A percentile compares a stretch with the other conserved stretches of the same genome.
These are phyloP conservation scores for Bugulina stolonifera DNA, from an alignment of 2,888 invertebrate genomes.

Conservation along the genomic window DNA sequence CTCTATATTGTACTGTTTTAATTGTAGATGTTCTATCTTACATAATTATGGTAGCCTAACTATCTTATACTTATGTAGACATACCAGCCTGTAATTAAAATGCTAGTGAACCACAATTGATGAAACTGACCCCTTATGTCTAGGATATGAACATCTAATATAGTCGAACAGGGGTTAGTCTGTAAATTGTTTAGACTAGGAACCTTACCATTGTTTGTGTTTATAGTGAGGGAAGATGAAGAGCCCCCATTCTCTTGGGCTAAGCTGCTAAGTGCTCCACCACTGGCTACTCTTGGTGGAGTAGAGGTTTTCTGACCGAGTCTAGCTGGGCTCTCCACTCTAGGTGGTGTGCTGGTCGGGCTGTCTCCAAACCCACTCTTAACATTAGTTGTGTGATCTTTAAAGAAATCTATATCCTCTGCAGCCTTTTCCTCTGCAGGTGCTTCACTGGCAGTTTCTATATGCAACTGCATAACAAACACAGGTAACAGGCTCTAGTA, in stretches of 20 bases:
- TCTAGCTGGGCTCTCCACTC: conserved; percentile 18
- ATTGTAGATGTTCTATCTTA: too few species aligned
- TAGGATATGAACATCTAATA: too few species aligned
- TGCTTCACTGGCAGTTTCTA: conserved; percentile 61
- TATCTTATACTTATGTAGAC: too few species aligned
- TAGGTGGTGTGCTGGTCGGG: neutral
- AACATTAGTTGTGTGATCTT: conserved; percentile 59
- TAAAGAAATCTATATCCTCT: conserved; percentile 84
- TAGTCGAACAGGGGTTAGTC: too few species aligned
- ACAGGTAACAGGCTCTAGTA: too few species aligned
- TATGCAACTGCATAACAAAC: conserved; percentile 65
- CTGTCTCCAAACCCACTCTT: conserved; percentile 2
- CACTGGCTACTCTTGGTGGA: conserved; percentile 9
- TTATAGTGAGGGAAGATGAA: neutral
- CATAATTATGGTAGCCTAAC: too few species aligned
- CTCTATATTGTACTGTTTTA: too few species aligned
- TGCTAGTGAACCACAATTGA: too few species aligned
- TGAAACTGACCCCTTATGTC: too few species aligned
- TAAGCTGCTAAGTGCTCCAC: conserved; percentile 6
- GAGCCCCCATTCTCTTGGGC: neutral
- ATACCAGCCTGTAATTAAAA: too few species aligned
- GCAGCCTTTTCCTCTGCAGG: conserved; percentile 42
- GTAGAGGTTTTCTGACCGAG: neutral
- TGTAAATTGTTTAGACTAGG: too few species aligned
- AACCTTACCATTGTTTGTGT: conserved; percentile 26